Evolutionary conservation across 2,888 invertebrate genomes (phyloP).

Genomic region (Eubasilissa splendida): DNA sequence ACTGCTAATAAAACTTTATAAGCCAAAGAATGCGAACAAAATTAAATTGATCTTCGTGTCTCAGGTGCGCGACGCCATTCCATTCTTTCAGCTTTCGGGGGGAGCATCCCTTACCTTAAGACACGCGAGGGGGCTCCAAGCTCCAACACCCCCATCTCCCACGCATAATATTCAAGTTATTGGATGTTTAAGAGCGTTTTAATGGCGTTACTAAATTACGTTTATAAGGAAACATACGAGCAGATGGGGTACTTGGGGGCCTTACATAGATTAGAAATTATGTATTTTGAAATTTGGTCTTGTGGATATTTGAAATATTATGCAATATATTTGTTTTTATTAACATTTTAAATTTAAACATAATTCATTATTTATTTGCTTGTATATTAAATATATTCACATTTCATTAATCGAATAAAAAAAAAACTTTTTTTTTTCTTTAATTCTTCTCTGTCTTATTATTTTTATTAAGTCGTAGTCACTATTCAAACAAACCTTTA

Average conservation of each 20-base stretch:
- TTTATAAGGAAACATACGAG: conserved; percentile 18
- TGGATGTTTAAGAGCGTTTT: conserved; percentile 54
- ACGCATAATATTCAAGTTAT: conserved; percentile 51
- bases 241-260: conserved; percentile 1
- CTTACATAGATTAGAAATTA: too few species aligned
- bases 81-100: conserved; percentile 28
- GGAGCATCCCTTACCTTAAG: neutral
- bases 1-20: neutral
- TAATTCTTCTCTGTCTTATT: too few species aligned
- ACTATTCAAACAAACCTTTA: too few species aligned
- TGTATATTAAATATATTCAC: too few species aligned
- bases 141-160: neutral
- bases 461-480: too few species aligned
- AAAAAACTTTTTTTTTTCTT: too few species aligned
- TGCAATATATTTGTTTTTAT: too few species aligned
- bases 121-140: neutral
- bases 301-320: too few species aligned
- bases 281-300: too few species aligned
- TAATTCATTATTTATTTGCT: too few species aligned
- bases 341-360: too few species aligned
- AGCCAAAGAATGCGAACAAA: conserved; percentile 34
- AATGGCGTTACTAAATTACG: conserved; percentile 46
- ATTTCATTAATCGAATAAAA: too few species aligned
- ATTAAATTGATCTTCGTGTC: conserved; percentile 46
- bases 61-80: conserved; percentile 47